These are phyloP conservation scores for Thamnaconus septentrionalis DNA, from an alignment of 2,113 vertebrate species.

Conservation along the genomic window DNA sequence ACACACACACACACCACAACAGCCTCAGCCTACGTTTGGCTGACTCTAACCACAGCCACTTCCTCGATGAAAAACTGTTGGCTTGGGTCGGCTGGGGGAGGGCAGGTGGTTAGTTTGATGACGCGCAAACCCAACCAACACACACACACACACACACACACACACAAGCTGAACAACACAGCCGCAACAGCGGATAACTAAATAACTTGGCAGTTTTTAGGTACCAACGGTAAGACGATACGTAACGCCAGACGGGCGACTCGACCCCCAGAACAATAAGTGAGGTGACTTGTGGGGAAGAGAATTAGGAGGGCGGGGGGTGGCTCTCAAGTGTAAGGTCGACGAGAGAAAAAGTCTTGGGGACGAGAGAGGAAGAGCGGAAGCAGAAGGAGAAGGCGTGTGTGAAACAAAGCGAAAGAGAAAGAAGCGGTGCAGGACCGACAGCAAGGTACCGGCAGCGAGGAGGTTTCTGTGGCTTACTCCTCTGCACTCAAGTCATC, in stretches of 20 bases:
- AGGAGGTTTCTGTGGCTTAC: constrained; percentile 37
- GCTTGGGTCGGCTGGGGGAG: constrained; percentile 42
- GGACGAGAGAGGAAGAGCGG: constrained; percentile 38
- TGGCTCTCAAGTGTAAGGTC: constrained; percentile 22
- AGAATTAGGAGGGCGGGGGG: constrained; percentile 28
- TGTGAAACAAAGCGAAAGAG: constrained; percentile 17
- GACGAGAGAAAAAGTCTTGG: constrained; percentile 27
- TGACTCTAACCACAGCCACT: constrained; percentile 62
- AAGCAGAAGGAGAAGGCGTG: constrained; percentile 22
- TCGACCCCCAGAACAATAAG: constrained; percentile 4
- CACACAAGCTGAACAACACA: neutral
- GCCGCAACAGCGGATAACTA: neutral
- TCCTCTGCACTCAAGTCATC: constrained; percentile 8
- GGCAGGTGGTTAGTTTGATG: constrained; percentile 57
- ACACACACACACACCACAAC: constrained; percentile 33
- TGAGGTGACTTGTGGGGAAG: constrained; percentile 2
- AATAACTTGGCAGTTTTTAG: constrained; percentile 5
- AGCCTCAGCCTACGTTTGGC: constrained; percentile 27
- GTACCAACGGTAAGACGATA: constrained; percentile 1
- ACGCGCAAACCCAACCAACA: constrained; percentile 10
- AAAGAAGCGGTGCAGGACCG: neutral
- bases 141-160: neutral
- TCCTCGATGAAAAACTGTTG: constrained; percentile 58
- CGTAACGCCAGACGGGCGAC: constrained; percentile 5
- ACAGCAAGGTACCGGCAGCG: constrained; percentile 7